Evolutionary conservation across 2,888 invertebrate genomes (phyloP), one percentile per base, ranked within the genome.

Genomic region (Drosophila colorata): DNA sequence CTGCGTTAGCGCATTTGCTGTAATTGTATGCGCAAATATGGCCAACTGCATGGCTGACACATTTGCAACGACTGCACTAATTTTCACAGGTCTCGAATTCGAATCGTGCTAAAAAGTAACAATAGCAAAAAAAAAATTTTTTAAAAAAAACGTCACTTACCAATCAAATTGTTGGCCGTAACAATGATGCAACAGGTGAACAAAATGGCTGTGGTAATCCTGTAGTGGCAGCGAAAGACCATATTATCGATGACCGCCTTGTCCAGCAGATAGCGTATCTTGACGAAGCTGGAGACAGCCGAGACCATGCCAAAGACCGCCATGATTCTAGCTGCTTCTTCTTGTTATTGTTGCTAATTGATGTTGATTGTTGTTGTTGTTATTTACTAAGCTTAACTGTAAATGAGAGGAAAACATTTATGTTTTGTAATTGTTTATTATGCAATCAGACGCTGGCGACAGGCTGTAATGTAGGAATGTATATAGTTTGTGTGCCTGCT

Each of bases 181-280:
- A 97, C 96, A 86, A 97, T 96, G 87, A 97, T 96, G 92, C 97
- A 97, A 92, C 95, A 96, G 57, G 96, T 94, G 93, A 97, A 97
- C 75, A 97, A 93, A 84, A 97, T 95, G 61, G 97, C 97, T 49
- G 97, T 95, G 40, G 97, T 97, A 92, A 97, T 95, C 92, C 97
- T 94, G 93, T 97, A 97, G 93, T 97, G 97, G 91, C 96, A 96
- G 87, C 97, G 94, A 93, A 97, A 97, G 69, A 97, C 95, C 95
- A 96, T 95, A 92, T 97, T 97, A 93, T 97, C 97, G 89, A 97
- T 97, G 84, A 96, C 94, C 69, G 97, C 97, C 92, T 96, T 97
- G 94, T 97, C 97, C 91, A 96, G 94, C 82, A 97, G 94, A 94
- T 96, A 96, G 92, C 97, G 96, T 92, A 97, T 96, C 94, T 97